A percentile compares a stretch with the other conserved stretches of the same genome.
These are phyloP conservation scores for Polydrusus tereticollis DNA, from an alignment of 2,888 invertebrate genomes.

Conservation along the genomic window DNA sequence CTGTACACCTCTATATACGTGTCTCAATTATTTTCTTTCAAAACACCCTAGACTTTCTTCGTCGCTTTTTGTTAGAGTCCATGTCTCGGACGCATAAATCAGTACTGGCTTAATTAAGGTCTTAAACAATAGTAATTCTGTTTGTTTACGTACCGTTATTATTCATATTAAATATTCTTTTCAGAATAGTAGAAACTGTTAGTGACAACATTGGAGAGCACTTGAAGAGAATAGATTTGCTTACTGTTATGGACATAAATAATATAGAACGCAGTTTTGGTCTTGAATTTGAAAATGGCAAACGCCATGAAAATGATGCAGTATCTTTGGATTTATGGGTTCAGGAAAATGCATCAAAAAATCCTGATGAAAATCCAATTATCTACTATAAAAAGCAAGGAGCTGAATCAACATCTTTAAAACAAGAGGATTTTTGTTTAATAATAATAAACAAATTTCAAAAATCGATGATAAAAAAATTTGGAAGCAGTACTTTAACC, in stretches of 20 bases:
- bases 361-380: constrained; percentile 21
- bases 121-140: too few species aligned
- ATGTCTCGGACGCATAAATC: too few species aligned
- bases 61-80: too few species aligned
- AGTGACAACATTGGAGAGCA: constrained; percentile 9
- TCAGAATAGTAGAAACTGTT: constrained; percentile 7
- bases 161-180: too few species aligned
- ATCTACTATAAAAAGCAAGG: constrained; percentile 52
- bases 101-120: too few species aligned
- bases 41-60: too few species aligned
- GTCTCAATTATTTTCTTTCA: too few species aligned
- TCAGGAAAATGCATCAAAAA: constrained; percentile 38
- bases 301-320: constrained; percentile 21
- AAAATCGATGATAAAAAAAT: constrained; percentile 51
- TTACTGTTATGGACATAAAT: constrained; percentile 7
- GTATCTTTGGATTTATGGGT: constrained; percentile 33
- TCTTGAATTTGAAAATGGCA: constrained; percentile 12
- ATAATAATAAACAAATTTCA: constrained; percentile 53
- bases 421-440: constrained; percentile 52
- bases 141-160: background rate
- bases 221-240: constrained; percentile 15
- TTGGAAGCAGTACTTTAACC: constrained; percentile 43
- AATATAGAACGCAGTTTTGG: constrained; percentile 19
- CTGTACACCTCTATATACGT: too few species aligned
- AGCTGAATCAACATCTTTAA: constrained; percentile 29